Evolutionary conservation across 2,888 invertebrate genomes (phyloP), one percentile per base, ranked within the genome.

Genomic region (Timema cristinae): DNA sequence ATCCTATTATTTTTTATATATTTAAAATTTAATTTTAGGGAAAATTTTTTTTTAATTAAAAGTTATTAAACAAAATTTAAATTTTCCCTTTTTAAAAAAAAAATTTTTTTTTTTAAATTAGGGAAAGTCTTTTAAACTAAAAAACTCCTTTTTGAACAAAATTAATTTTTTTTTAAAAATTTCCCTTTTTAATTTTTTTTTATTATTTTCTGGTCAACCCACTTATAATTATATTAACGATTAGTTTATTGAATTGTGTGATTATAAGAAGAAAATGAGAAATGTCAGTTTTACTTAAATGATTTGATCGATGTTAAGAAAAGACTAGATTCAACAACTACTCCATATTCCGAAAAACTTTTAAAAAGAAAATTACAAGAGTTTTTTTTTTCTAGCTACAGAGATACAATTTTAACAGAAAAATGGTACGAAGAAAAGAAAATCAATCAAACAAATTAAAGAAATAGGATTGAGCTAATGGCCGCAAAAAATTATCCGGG

Each of bases 221-320:
- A 56, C 56, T 11, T 7, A 7, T 56, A 56, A 56, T 56, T n/a
- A 11, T 11, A 56, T 56, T 13, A 56, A 10, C 11, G 9, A 56
- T 15, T 56, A 0, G 9, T 56, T 56, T 11, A 56, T 56, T 15
- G 16, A 56, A 4, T 56, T 7, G n/a, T 56, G 56, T 56, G 56
- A 56, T 8, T 56, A 13, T 16, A 2, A 10, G 56, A 11, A 56
- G 56, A 56, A 56, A 56, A 56, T 13, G 9, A 13, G 56, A 7
- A 56, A 56, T 56, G 56, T 7, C 56, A 56, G 56, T 56, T 56
- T 56, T 56, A n/a, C 56, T 56, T 56, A 7, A 13, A 56, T 56
- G 7, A 56, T 7, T 56, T 56, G 56, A 16, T 16, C 56, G 56
- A 56, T 56, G 56, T 56, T 56, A 56, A 6, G n/a, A 56, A 56